Evolutionary conservation across 2,113 vertebrate species (phyloP), one percentile per base, ranked within the genome.

Genomic region (Aegypius monachus): DNA sequence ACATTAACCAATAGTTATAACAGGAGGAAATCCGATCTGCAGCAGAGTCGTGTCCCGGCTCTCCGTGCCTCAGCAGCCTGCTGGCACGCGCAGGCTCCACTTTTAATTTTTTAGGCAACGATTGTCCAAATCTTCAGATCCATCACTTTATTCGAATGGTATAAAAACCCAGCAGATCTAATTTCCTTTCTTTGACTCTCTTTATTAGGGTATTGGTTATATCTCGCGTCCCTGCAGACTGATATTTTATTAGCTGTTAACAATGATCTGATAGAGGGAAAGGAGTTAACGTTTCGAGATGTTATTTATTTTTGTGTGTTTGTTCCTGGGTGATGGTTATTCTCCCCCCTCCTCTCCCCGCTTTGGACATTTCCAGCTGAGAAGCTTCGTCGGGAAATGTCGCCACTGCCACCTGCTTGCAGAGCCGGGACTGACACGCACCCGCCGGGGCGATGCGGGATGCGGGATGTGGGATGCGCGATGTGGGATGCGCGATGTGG

Each of bases 361-460:
- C 40, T 59, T 75, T 62, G 75, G 88, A 75, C 72, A 80, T 97
- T 97, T 98, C 95, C 96, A 94, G 81, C 95, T 34, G 95, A 95
- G 97, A 97, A 98, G 67, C 91, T 87, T 97, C 86, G 11, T 87
- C 93, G 96, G 95, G 98, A 97, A 98, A 98, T 97, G 98, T 97
- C 98, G 92, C 97, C 98, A 98, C 95, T 98, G 98, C 98, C 98
- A 98, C 97, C 98, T 98, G 98, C 97, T 97, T 98, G 98, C 17
- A 3, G 96, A 95, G 95, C 87, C 29, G 70, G 97, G 98, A 95
- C 88, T 95, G 95, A 93, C 97, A 98, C 16, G 93, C 82, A 87
- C 89, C 95, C 93, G 61, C 36, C 38, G 38, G 48, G 48, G 55
- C 23, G 25, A 2, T 56, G 7, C 1, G 13, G 56, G 27, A 5